Evolutionary conservation across 2,888 invertebrate species (phyloP).

Genomic region (Dendrolimus pini): DNA sequence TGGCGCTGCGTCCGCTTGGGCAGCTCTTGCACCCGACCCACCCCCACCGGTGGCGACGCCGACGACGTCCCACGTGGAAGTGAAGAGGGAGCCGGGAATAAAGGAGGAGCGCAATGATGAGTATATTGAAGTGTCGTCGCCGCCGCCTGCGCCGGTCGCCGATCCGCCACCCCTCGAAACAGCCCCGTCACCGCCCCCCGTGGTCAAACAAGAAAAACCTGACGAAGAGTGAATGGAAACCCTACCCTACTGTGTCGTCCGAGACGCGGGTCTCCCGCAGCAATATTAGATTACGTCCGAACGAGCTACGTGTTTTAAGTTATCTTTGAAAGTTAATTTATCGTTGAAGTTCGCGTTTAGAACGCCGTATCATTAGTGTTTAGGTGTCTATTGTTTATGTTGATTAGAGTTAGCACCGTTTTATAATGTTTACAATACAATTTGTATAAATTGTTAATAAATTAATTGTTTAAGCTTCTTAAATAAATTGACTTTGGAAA

Average conservation of each 20-base stretch:
- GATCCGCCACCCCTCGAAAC: slow-evolving; percentile 29
- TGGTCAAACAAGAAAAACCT: slow-evolving; percentile 60
- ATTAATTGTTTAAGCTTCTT: slow-evolving; percentile 66
- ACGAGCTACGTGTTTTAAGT: slow-evolving; percentile 45
- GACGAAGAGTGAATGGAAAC: slow-evolving; percentile 48
- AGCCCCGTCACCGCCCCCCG: slow-evolving; percentile 28
- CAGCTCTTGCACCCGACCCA: slow-evolving; percentile 51
- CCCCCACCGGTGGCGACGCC: slow-evolving; percentile 21
- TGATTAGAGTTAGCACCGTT: slow-evolving; percentile 56
- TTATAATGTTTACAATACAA: slow-evolving; percentile 70
- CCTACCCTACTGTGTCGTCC: slow-evolving; percentile 49
- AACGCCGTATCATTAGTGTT: slow-evolving; percentile 56
- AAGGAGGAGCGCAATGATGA: slow-evolving; percentile 68
- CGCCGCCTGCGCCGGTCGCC: slow-evolving; percentile 43
- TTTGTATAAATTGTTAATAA: slow-evolving; percentile 73
- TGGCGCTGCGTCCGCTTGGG: slow-evolving; percentile 65
- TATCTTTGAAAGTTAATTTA: slow-evolving; percentile 44
- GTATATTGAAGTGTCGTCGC: slow-evolving; percentile 69
- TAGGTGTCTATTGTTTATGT: slow-evolving; percentile 52
- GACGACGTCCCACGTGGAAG: slow-evolving; percentile 28
- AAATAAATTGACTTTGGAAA: slow-evolving; percentile 3
- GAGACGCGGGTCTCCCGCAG: slow-evolving; percentile 56
- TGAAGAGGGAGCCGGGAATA: slow-evolving; percentile 60
- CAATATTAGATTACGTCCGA: slow-evolving; percentile 75
- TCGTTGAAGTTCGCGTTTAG: slow-evolving; percentile 68